Evolutionary conservation across 2,888 invertebrate species (phyloP), one percentile per base, ranked within the genome.

Genomic region (Drosophila neotestacea): DNA sequence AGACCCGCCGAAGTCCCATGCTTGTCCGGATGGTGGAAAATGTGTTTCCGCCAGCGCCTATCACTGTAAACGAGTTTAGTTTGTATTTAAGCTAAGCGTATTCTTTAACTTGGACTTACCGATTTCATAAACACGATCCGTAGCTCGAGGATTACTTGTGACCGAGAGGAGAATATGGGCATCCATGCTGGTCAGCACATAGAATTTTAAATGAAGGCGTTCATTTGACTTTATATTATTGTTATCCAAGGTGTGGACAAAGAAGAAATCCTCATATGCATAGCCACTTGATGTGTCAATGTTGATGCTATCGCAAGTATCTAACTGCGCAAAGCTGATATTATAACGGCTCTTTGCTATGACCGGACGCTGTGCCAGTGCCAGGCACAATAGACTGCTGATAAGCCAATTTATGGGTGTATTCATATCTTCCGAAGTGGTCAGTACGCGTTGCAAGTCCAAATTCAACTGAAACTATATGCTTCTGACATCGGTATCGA

Each of bases 11-110:
- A 42, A 93, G 91, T 80, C 94, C 94, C 84, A 94, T 93, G 82
- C 93, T 93, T 32, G 94, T 93, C 9, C 96, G 93, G 34, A 96
- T 94, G 79, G 95, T 95, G 2, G 95, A 95, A 85, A 95, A 96
- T 56, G 94, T 94, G 90, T 96, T 96, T n/a, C 93, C 93, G 4
- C 96, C 96, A 7, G 95, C 96, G 9, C 96, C 96, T 28, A 96
- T 93, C 58, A 95, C 92, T 92, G 67, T 27, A 44, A 38, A 6
- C 55, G 22, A 27, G 34, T 6, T 4, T 2, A 27, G 10, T 10
- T 27, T 22, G 5, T 32, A 22, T 11, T 22, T 4, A 6, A 36
- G 4, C 4, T 22, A 4, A 1, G 13, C 2, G 16, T 27, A 2
- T 6, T 28, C 36, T 7, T 4, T 4, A 28, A 11, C 28, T 3